phyloP scores from a whole-genome alignment of 1,140 invertebrate genomes.

The Heliothis subflexa region DNA sequence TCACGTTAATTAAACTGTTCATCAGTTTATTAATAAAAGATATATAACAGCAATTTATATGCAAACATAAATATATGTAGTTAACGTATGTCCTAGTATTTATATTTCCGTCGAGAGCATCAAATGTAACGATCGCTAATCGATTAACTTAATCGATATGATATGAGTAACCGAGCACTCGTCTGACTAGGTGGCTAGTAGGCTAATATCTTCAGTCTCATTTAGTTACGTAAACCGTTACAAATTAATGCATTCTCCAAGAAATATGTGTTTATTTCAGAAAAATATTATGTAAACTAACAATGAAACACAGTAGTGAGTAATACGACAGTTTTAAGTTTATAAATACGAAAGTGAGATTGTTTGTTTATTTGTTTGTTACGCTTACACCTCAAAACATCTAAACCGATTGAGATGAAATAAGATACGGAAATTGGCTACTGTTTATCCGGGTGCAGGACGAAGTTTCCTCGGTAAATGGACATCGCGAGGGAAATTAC shows the following conservation, averaged over 20 bases:
- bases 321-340: too few relatives aligned
- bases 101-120: neutral
- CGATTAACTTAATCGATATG: slow-evolving; percentile 16
- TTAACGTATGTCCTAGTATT: neutral
- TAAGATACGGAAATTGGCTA: too few relatives aligned
- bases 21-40: too few relatives aligned
- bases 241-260: neutral
- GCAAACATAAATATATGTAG: neutral
- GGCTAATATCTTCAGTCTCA: neutral
- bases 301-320: too few relatives aligned
- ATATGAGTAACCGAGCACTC: neutral
- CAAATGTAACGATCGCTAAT: neutral
- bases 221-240: slow-evolving; percentile 2
- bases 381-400: too few relatives aligned
- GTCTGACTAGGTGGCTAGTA: slow-evolving; percentile 1
- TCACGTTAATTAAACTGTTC: too few relatives aligned
- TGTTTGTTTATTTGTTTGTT: too few relatives aligned
- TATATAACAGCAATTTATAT: neutral
- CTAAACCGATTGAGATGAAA: too few relatives aligned
- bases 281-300: neutral
- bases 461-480: too few relatives aligned
- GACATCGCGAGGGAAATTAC: too few relatives aligned
- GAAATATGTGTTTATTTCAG: neutral
- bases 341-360: too few relatives aligned
- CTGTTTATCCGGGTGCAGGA: too few relatives aligned